phyloP scores from a whole-genome alignment of 2,888 invertebrate genomes.

The Hedya salicella region DNA sequence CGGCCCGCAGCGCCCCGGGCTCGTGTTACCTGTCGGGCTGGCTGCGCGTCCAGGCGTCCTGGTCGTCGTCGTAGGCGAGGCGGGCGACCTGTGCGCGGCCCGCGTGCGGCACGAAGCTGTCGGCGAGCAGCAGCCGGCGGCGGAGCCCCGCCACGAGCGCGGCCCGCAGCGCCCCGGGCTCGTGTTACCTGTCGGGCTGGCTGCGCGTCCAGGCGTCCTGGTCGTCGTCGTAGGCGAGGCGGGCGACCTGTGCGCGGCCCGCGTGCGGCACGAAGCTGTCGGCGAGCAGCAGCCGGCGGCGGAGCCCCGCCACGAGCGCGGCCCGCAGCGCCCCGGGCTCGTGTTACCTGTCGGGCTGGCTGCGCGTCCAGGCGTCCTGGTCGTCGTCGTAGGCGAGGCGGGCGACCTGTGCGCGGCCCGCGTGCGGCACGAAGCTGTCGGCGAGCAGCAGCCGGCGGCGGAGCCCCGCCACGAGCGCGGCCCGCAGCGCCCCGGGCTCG shows the following conservation, averaged over 20 bases:
- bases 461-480: slow-evolving; percentile 90
- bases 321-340: slow-evolving; percentile 82
- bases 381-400: slow-evolving; percentile 68
- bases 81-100: slow-evolving; percentile 61
- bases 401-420: slow-evolving; percentile 61
- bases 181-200: slow-evolving; percentile 46
- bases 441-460: slow-evolving; percentile 91
- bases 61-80: slow-evolving; percentile 68
- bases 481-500: slow-evolving; percentile 76
- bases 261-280: slow-evolving; percentile 93
- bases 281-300: slow-evolving; percentile 91
- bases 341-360: slow-evolving; percentile 49
- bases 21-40: slow-evolving; percentile 44
- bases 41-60: slow-evolving; percentile 67
- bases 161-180: slow-evolving; percentile 84
- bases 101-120: slow-evolving; percentile 92
- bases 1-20: no score
- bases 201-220: slow-evolving; percentile 66
- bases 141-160: slow-evolving; percentile 88
- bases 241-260: slow-evolving; percentile 61
- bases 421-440: slow-evolving; percentile 93
- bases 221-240: slow-evolving; percentile 69
- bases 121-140: slow-evolving; percentile 91
- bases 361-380: slow-evolving; percentile 66
- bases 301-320: slow-evolving; percentile 88